These are phyloP conservation scores for Argyresthia albistria DNA, from an alignment of 2,888 invertebrate species.

Conservation along the genomic window DNA sequence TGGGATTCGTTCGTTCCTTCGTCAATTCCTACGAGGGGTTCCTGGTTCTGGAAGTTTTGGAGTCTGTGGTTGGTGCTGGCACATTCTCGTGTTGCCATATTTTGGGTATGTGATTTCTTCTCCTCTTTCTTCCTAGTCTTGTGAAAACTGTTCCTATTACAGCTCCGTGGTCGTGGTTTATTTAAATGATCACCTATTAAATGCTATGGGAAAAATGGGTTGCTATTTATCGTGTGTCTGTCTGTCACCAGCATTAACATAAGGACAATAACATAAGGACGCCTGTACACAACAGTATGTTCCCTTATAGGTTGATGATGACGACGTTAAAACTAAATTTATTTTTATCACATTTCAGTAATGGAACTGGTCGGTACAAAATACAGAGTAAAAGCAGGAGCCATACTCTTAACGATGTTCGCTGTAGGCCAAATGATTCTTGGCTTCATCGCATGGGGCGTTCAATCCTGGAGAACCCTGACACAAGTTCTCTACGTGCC, in stretches of 20 bases:
- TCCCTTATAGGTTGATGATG: too few species aligned
- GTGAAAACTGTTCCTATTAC: too few species aligned
- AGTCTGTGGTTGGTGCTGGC: conserved; percentile 78
- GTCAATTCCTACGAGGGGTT: conserved; percentile 80
- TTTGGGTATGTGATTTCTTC: conserved; percentile 60
- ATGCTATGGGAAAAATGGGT: too few species aligned
- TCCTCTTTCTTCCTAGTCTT: too few species aligned
- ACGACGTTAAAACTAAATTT: too few species aligned
- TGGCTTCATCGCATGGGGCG: conserved; percentile 79
- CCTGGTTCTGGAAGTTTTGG: conserved; percentile 78
- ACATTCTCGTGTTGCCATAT: conserved; percentile 82
- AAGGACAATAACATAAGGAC: too few species aligned
- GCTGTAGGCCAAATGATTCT: conserved; percentile 82
- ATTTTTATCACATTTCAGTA: conserved; percentile 55
- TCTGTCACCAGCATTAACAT: too few species aligned
- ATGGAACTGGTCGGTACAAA: conserved; percentile 85
- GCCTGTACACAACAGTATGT: too few species aligned
- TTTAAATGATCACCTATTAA: too few species aligned
- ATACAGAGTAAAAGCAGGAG: conserved; percentile 80
- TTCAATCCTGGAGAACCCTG: conserved; percentile 78
- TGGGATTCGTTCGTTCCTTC: conserved; percentile 79
- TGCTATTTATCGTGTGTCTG: too few species aligned
- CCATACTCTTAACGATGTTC: conserved; percentile 80
- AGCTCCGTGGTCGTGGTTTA: too few species aligned
- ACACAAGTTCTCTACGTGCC: conserved; percentile 80